These are phyloP conservation scores for Xiphydria camelus DNA, from an alignment of 2,888 invertebrate species.

Conservation along the genomic window DNA sequence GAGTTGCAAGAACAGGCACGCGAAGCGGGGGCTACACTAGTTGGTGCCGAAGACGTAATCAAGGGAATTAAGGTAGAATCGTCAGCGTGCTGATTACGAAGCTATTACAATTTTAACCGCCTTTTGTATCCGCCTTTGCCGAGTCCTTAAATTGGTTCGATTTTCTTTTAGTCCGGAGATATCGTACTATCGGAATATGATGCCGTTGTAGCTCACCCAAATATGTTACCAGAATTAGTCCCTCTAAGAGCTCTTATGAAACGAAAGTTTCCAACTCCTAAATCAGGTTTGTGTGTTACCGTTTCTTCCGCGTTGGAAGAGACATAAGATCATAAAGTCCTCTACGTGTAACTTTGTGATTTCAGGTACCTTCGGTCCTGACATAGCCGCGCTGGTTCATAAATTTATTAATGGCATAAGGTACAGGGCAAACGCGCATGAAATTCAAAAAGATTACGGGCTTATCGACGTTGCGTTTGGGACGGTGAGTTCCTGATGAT, in stretches of 20 bases:
- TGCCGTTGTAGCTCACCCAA: conserved; percentile 76
- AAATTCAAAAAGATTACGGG: conserved; percentile 73
- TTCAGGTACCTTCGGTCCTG: conserved; percentile 69
- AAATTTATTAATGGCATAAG: conserved; percentile 73
- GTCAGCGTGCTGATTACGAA: too few relatives aligned
- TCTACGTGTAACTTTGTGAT: too few relatives aligned
- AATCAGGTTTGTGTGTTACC: conserved; percentile 41
- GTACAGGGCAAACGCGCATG: conserved; percentile 70
- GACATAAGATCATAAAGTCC: too few relatives aligned
- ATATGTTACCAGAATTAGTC: conserved; percentile 76
- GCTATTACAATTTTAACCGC: too few relatives aligned
- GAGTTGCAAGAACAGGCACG: conserved; percentile 65
- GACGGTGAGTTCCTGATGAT: conserved; percentile 59
- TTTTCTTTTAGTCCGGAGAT: conserved; percentile 63
- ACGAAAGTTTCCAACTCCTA: conserved; percentile 71
- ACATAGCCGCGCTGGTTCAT: conserved; percentile 66
- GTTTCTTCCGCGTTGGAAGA: too few relatives aligned
- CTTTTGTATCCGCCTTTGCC: too few relatives aligned
- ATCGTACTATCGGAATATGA: conserved; percentile 71
- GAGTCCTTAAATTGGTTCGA: too few relatives aligned
- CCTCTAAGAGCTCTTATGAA: conserved; percentile 78
- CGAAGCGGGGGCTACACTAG: conserved; percentile 73
- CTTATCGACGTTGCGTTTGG: conserved; percentile 70
- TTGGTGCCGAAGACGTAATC: conserved; percentile 75
- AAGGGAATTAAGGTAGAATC: conserved; percentile 70